These are phyloP conservation scores for Phoxinus dragarum DNA, from an alignment of 2,797 vertebrate species.

Conservation along the genomic window DNA sequence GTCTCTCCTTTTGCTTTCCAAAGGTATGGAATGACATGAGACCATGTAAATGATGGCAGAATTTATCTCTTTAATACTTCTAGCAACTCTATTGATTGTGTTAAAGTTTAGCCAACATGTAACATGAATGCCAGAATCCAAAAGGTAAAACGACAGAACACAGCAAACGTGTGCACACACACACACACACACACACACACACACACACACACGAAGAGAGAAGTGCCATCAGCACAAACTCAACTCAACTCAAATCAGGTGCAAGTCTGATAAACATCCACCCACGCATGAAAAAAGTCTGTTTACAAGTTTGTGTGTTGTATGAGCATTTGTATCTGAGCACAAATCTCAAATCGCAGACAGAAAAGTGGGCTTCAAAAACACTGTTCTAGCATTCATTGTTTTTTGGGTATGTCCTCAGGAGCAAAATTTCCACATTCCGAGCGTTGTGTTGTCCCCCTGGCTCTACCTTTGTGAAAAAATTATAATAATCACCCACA, in stretches of 20 bases:
- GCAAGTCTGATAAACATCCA: slow-evolving; percentile 37
- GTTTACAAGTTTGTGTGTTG: slow-evolving; percentile 37
- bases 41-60: background rate
- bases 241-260: slow-evolving; percentile 32
- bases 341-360: background rate
- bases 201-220: background rate
- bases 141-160: slow-evolving; percentile 36
- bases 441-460: slow-evolving; percentile 22
- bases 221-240: slow-evolving; percentile 15
- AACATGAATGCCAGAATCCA: slow-evolving; percentile 24
- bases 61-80: background rate
- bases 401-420: slow-evolving; percentile 41
- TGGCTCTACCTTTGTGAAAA: slow-evolving; percentile 34
- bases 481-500: slow-evolving; percentile 25
- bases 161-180: background rate
- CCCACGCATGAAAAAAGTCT: slow-evolving; percentile 32
- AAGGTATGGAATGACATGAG: background rate
- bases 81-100: slow-evolving; percentile 39
- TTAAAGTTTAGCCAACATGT: slow-evolving; percentile 27
- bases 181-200: background rate
- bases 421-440: slow-evolving; percentile 35
- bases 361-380: slow-evolving; percentile 29
- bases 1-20: slow-evolving; percentile 28
- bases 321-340: background rate
- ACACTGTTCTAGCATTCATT: slow-evolving; percentile 32